Percentiles rank a stretch among this genome's conserved stretches.
Conservation (phyloP, 2,797 vertebrate species). For the Microtus californicus region DNA sequence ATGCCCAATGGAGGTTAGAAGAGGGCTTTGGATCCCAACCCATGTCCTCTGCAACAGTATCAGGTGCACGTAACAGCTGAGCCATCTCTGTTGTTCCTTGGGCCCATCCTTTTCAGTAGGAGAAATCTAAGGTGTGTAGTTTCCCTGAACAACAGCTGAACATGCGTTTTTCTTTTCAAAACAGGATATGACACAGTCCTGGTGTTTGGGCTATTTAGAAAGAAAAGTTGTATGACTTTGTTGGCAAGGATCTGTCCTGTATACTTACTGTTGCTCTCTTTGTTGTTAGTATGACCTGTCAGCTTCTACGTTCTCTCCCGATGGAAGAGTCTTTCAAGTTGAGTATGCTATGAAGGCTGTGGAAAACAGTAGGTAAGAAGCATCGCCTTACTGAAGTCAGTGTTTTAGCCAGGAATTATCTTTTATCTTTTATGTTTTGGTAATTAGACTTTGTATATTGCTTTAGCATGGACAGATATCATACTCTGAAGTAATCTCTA, state of each 20-base stretch:
- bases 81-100: not conserved
- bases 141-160: not conserved
- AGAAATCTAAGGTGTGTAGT: not conserved
- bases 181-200: conserved; percentile 10
- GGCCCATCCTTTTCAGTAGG: conserved; percentile 3
- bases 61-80: not conserved
- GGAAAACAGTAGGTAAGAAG: conserved; percentile 96
- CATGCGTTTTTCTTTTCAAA: not conserved
- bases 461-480: conserved; percentile 26
- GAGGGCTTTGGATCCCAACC: not conserved
- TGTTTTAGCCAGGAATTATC: conserved; percentile 31
- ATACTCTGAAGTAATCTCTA: not conserved
- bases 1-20: not conserved
- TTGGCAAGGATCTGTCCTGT: not conserved
- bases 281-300: conserved; percentile 94
- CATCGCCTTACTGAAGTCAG: conserved; percentile 43
- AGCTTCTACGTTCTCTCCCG: conserved; percentile 98
- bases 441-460: conserved; percentile 54
- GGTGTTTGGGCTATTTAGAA: not conserved
- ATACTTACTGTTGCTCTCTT: conserved; percentile 56
- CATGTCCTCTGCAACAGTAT: not conserved
- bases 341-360: conserved; percentile 99
- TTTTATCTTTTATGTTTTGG: conserved; percentile 50
- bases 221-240: not conserved
- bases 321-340: conserved; percentile 98